These are phyloP conservation scores for Cotesia glomerata DNA, from an alignment of 1,140 invertebrate genomes.

Conservation along the genomic window DNA sequence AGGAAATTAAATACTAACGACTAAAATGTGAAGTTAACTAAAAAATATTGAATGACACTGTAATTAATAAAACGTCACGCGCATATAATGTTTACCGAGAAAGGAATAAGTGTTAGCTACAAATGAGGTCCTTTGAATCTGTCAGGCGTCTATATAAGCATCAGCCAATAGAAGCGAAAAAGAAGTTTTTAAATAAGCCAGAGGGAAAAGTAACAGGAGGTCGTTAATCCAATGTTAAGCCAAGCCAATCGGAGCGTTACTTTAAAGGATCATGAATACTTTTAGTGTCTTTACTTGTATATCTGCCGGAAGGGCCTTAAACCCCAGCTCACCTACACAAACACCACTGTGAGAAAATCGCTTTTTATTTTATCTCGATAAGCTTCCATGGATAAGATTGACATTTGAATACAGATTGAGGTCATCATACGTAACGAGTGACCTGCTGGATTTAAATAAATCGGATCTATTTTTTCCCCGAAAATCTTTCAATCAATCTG, in stretches of 20 bases:
- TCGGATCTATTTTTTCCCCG: not conserved
- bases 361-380: too few species aligned
- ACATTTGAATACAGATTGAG: slow-evolving; percentile 1
- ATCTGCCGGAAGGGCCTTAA: not conserved
- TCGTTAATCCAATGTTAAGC: not conserved
- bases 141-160: not conserved
- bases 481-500: too few species aligned
- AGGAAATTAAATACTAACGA: too few species aligned
- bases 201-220: not conserved
- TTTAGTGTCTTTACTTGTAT: not conserved
- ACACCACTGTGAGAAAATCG: not conserved
- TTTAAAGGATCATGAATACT: slow-evolving; percentile 1
- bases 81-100: too few species aligned
- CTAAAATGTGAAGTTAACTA: too few species aligned
- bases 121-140: too few species aligned
- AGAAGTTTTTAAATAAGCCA: not conserved
- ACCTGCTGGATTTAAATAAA: not conserved
- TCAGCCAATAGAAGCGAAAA: not conserved
- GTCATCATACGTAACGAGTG: slow-evolving; percentile 10
- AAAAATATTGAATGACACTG: too few species aligned
- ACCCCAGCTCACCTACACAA: too few species aligned
- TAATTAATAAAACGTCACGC: too few species aligned
- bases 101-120: too few species aligned
- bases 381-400: not conserved
- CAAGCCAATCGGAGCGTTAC: not conserved